Conservation (phyloP, 2,113 vertebrate genomes). For the Hyla sarda region DNA sequence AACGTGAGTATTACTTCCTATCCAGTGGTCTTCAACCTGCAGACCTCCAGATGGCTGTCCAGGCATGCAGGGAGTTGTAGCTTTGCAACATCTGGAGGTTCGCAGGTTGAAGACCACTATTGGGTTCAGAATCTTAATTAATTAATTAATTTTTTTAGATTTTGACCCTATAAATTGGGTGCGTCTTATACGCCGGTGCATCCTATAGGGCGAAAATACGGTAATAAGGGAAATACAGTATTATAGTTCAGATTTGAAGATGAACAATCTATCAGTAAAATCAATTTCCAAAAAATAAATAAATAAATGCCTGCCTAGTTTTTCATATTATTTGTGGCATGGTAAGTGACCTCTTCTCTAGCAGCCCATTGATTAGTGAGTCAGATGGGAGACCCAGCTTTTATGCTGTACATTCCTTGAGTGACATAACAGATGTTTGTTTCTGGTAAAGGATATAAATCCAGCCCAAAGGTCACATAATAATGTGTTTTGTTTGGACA, state of each 20-base stretch:
- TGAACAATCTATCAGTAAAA: not conserved
- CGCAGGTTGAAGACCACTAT: too few species aligned
- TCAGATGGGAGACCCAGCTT: not conserved
- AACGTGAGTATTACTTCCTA: too few species aligned
- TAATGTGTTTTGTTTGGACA: slow-evolving; percentile 36
- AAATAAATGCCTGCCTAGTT: not conserved
- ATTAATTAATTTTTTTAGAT: too few species aligned
- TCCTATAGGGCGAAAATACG: too few species aligned
- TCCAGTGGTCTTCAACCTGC: too few species aligned
- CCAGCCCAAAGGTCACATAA: slow-evolving; percentile 30
- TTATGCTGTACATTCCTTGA: slow-evolving; percentile 5
- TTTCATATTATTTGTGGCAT: not conserved
- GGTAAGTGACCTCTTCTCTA: not conserved
- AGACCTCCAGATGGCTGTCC: too few species aligned
- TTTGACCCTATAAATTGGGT: too few species aligned
- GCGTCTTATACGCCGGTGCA: too few species aligned
- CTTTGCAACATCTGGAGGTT: too few species aligned
- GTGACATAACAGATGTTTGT: slow-evolving; percentile 33
- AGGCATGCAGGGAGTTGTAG: too few species aligned
- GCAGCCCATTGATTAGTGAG: slow-evolving; percentile 33
- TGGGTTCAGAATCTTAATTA: too few species aligned
- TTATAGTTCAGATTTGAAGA: not conserved
- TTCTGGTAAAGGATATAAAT: slow-evolving; percentile 33
- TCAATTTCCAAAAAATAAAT: not conserved
- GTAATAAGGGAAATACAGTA: too few species aligned